These are phyloP conservation scores for Scatophagus argus DNA, from an alignment of 2,113 vertebrate species.

Conservation along the genomic window DNA sequence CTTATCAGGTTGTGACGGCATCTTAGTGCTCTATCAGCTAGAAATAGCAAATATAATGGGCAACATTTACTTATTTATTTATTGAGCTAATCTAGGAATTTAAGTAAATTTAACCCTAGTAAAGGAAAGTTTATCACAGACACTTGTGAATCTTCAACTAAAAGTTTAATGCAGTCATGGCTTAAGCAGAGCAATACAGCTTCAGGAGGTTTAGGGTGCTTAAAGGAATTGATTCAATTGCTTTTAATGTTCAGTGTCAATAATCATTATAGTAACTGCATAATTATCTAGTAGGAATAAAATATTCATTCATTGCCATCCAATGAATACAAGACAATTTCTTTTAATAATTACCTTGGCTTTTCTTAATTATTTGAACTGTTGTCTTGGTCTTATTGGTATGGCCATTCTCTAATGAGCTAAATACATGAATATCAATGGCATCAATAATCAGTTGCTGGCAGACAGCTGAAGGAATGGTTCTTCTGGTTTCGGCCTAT, in stretches of 20 bases:
- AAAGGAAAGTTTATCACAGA: not conserved
- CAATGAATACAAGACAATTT: not conserved
- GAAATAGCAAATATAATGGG: not conserved
- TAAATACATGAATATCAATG: not conserved
- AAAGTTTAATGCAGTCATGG: not conserved
- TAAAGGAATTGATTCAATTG: not conserved
- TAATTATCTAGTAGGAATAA: not conserved
- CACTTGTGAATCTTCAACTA: no score
- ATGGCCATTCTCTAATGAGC: not conserved
- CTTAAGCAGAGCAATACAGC: not conserved
- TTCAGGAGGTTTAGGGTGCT: not conserved
- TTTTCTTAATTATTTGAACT: not conserved
- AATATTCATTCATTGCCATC: not conserved
- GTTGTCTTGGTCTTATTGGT: not conserved
- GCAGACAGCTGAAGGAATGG: not conserved
- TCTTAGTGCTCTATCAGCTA: not conserved
- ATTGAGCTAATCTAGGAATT: no score
- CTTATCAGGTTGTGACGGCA: conserved; percentile 15
- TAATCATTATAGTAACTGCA: not conserved
- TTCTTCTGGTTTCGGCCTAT: not conserved
- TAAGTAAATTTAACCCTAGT: not conserved
- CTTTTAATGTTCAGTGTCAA: not conserved
- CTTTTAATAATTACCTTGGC: not conserved
- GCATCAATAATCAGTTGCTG: not conserved
- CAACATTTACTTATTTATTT: no score